Conservation (phyloP, 2,113 vertebrate genomes). For the Sinocyclocheilus anophthalmus region DNA sequence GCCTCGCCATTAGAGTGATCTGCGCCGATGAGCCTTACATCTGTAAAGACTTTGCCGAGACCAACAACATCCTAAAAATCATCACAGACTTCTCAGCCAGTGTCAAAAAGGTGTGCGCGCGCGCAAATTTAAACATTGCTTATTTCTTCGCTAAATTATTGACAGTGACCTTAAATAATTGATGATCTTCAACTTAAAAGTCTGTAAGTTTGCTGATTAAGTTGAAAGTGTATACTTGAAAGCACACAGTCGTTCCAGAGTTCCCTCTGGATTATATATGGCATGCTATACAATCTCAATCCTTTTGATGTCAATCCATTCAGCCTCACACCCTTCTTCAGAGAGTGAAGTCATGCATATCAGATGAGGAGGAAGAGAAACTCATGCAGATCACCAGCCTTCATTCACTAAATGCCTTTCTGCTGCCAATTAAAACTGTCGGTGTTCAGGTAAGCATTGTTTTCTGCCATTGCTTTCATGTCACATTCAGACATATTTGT, state of each 20-base stretch:
- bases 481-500: neutral
- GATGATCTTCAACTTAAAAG: neutral
- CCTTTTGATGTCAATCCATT: neutral
- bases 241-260: neutral
- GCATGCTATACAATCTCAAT: constrained; percentile 20
- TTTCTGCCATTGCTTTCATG: neutral
- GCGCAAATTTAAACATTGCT: neutral
- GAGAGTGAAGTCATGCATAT: constrained; percentile 95
- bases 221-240: constrained; percentile 9
- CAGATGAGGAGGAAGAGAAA: constrained; percentile 96
- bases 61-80: constrained; percentile 98
- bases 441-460: constrained; percentile 88
- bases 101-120: constrained; percentile 89
- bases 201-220: constrained; percentile 7
- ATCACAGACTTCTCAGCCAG: constrained; percentile 97
- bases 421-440: constrained; percentile 97
- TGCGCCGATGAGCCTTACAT: constrained; percentile 98
- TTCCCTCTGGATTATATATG: neutral
- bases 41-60: constrained; percentile 98
- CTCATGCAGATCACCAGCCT: constrained; percentile 98
- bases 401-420: constrained; percentile 98
- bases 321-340: constrained; percentile 94
- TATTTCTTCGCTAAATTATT: neutral
- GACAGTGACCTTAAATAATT: neutral
- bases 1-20: constrained; percentile 96